Evolutionary conservation across 2,797 vertebrate species (phyloP).

Genomic region (Paratrypauchen microcephalus): DNA sequence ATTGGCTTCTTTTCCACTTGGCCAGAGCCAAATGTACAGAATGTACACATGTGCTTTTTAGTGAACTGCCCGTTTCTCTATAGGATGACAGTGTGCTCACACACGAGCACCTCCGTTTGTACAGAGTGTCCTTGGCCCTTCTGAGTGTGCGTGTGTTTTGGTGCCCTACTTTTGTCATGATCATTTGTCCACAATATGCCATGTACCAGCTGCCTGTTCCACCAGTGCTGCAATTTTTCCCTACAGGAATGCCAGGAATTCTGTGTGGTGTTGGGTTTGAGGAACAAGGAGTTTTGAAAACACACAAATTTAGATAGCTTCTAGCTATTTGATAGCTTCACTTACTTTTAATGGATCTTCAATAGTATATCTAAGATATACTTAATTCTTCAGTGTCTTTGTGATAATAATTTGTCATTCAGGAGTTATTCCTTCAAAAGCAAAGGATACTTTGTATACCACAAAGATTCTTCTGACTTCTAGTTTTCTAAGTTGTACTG

Average conservation of each 20-base stretch:
- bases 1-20: slow-evolving; percentile 24
- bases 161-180: slow-evolving; percentile 48
- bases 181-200: slow-evolving; percentile 59
- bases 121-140: slow-evolving; percentile 45
- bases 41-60: slow-evolving; percentile 24
- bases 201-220: slow-evolving; percentile 52
- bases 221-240: slow-evolving; percentile 61
- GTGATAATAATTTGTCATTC: neutral
- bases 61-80: slow-evolving; percentile 32
- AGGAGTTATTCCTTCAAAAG: neutral
- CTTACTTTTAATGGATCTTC: slow-evolving; percentile 17
- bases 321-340: slow-evolving; percentile 26
- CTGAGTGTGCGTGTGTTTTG: slow-evolving; percentile 33
- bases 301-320: slow-evolving; percentile 25
- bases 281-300: slow-evolving; percentile 54
- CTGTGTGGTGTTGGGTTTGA: slow-evolving; percentile 61
- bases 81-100: slow-evolving; percentile 40
- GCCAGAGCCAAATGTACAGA: slow-evolving; percentile 15
- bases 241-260: slow-evolving; percentile 67
- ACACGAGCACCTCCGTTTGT: slow-evolving; percentile 35
- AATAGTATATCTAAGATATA: neutral
- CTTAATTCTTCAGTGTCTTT: neutral
- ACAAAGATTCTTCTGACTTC: too few relatives aligned
- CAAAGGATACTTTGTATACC: neutral
- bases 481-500: too few relatives aligned